A percentile compares a stretch with the other conserved stretches of the same genome.
Conservation (phyloP, 2,888 invertebrate species). For the Meloe dianella region DNA sequence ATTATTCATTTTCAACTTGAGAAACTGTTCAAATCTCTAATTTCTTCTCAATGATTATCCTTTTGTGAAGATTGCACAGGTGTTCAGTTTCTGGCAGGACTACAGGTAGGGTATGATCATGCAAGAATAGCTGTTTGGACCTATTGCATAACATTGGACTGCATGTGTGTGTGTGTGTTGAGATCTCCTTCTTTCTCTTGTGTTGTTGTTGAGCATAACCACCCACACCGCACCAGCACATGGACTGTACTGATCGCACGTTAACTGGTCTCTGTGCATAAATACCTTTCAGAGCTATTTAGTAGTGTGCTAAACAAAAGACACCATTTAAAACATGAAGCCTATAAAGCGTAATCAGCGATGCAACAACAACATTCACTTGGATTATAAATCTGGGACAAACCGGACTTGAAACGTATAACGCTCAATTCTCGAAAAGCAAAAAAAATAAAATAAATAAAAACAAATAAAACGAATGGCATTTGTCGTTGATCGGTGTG, state of each 20-base stretch:
- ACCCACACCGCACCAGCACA: slow-evolving; percentile 51
- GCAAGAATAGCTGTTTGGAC: background rate
- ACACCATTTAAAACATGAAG: slow-evolving; percentile 55
- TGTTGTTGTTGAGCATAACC: slow-evolving; percentile 35
- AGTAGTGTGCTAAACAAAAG: slow-evolving; percentile 56
- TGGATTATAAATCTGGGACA: slow-evolving; percentile 23
- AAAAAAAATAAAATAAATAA: too few relatives aligned
- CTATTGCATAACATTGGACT: slow-evolving; percentile 43
- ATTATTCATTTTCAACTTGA: background rate
- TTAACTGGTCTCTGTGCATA: slow-evolving; percentile 52
- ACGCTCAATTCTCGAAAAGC: background rate
- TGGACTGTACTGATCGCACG: slow-evolving; percentile 47
- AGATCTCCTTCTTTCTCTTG: background rate
- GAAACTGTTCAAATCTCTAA: background rate
- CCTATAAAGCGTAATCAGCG: slow-evolving; percentile 55
- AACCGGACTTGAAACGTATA: slow-evolving; percentile 25
- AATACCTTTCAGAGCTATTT: slow-evolving; percentile 54
- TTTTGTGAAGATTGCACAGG: background rate
- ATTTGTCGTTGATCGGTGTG: slow-evolving; percentile 43
- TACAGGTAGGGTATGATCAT: background rate
- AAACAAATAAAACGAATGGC: background rate
- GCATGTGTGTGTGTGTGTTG: slow-evolving; percentile 33
- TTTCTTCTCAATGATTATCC: background rate
- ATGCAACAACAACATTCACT: slow-evolving; percentile 31
- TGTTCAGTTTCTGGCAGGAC: background rate